Base-by-base conservation (phyloP, 1,140 invertebrate genomes). In the Drosophila nigrodunni region DNA sequence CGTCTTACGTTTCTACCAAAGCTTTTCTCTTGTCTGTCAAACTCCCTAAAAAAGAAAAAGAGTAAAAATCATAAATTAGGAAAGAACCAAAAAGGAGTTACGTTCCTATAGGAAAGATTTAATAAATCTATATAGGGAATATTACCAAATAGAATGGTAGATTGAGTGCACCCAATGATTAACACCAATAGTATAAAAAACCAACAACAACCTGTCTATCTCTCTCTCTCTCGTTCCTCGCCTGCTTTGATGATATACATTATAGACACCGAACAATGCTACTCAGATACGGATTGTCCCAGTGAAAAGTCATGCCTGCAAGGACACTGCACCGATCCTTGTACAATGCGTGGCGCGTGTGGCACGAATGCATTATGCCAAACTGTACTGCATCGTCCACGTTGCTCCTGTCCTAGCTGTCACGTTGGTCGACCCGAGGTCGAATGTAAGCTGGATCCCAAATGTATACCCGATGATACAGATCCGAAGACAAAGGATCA, bases 251-350 rank as follows among this genome's bases (percentile, higher is more conserved):
- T 13, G 68, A 59, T 86, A 39, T 70, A 86, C 69, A 43, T 86
- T 90, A 77, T 95, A 97, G 96, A 97, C 94, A 96, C 95, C 90
- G 90, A 92, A 94, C 96, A 97, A 95, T 98, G 97, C 94, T 96
- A 96, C 93, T 96, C 95, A 93, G 97, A 98, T 94, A 94, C 95
- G 94, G 97, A 98, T 93, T 98, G 97, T 94, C 95, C 97, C 73
- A 95, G 96, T 93, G 97, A 98, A 93, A 97, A 97, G 94, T 96
- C 97, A 91, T 98, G 97, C 94, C 95, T 97, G 93, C 96, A 96
- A 93, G 94, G 95, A 91, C 94, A 96, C 93, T 98, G 97, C 93
- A 94, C 97, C 93, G 97, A 98, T 93, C 97, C 97, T 76, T 98
- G 97, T 94, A 95, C 95, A 80, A 94, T 98, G 79, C 95, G 96